phyloP scores from a whole-genome alignment of 2,113 vertebrate species.

The Lepus europaeus region DNA sequence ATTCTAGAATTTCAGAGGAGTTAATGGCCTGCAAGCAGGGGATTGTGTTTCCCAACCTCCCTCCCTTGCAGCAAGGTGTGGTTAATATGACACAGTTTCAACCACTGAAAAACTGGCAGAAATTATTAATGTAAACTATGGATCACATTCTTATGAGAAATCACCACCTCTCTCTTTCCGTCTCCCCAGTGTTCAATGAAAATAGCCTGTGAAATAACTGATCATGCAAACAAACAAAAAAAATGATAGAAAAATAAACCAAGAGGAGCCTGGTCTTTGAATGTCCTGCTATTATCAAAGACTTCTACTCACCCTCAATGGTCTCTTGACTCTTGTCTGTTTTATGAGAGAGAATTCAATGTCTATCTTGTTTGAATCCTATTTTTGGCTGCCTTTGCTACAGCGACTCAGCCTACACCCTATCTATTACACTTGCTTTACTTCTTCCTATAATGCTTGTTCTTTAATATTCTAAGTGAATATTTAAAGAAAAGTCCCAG shows the following conservation, averaged over 20 bases:
- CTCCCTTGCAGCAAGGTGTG: not conserved
- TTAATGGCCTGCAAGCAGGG: not conserved
- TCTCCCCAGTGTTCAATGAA: not conserved
- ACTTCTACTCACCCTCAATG: not conserved
- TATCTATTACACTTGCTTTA: not conserved
- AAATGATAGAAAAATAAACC: not conserved
- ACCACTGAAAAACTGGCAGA: not conserved
- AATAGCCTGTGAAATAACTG: not conserved
- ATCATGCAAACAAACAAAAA: not conserved
- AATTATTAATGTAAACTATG: not conserved
- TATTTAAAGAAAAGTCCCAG: not conserved
- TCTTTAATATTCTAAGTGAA: not conserved
- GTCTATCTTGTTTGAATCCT: not conserved
- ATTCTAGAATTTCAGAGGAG: not conserved
- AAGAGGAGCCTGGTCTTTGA: not conserved
- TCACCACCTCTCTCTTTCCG: not conserved
- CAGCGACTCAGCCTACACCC: not conserved
- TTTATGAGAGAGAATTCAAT: not conserved
- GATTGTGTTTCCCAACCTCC: not conserved
- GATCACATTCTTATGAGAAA: not conserved
- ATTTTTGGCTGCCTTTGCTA: not conserved
- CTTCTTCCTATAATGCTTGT: not conserved
- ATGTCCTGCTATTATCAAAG: not conserved
- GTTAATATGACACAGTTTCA: not conserved
- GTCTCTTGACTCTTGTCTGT: not conserved